Evolutionary conservation across 2,888 invertebrate genomes (phyloP), one percentile per base, ranked within the genome.

Genomic region (Oxystoma pomonae): DNA sequence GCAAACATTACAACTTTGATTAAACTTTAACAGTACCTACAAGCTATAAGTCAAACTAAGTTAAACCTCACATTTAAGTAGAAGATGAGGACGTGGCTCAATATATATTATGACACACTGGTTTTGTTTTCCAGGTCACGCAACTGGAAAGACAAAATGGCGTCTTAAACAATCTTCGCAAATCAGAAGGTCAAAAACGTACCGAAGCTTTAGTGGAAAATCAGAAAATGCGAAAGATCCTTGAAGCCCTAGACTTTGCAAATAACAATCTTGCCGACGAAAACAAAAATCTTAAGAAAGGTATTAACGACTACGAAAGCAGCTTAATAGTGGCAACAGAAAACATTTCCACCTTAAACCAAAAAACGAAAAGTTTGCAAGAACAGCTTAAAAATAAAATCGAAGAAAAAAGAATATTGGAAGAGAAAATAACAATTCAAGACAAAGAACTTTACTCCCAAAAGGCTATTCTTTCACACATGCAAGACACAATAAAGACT

Each of bases 91-190:
- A n/a, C n/a, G n/a, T n/a, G n/a, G n/a, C n/a, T n/a, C n/a, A n/a
- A n/a, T n/a, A n/a, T n/a, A n/a, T n/a, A n/a, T n/a, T n/a, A n/a
- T n/a, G n/a, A n/a, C n/a, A n/a, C n/a, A n/a, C n/a, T n/a, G n/a
- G n/a, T n/a, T n/a, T n/a, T n/a, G n/a, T n/a, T n/a, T 68, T 69
- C 20, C 74, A 81, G 74, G 75, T 81, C 55, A 75, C 76, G 49
- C 80, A 82, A 62, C 69, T 82, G 60, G 85, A 86, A 56, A 77
- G 86, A 20, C 87, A 87, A 75, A 84, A 86, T 65, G 80, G 81
- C 19, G 82, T 86, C 1, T 76, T 87, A 52, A 84, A 86, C 67
- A 80, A 83, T 0, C 78, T 87, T 56, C 77, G 87, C 70, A 83
- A 85, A 68, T 82, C 85, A 0, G 87, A 87, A 77, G 85, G 84